A percentile compares a stretch with the other conserved stretches of the same genome.
These are phyloP conservation scores for Heliconius eleuchia DNA, from an alignment of 1,140 invertebrate species.

Conservation along the genomic window DNA sequence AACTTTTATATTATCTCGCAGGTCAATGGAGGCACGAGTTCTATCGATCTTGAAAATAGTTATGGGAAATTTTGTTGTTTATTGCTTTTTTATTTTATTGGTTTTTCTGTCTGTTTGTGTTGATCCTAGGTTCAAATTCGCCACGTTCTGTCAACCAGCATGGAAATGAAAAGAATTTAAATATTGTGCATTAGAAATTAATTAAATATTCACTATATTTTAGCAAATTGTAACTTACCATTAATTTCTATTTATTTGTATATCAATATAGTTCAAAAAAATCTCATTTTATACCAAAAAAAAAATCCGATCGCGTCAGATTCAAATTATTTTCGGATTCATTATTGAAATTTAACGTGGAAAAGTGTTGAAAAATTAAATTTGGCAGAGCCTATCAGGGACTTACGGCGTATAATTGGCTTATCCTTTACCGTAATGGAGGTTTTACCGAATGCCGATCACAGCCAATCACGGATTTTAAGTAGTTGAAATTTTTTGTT, in stretches of 20 bases:
- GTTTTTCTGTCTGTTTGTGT: not conserved
- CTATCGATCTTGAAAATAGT: constrained; percentile 58
- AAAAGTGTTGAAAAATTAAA: constrained; percentile 68
- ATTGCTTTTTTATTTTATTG: constrained; percentile 12
- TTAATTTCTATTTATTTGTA: too few relatives aligned
- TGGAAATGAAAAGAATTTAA: too few relatives aligned
- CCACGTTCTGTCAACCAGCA: too few relatives aligned
- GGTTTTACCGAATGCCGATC: constrained; percentile 45
- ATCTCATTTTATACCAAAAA: too few relatives aligned
- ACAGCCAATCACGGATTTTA: constrained; percentile 47
- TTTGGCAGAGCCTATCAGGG: constrained; percentile 57
- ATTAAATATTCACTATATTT: too few relatives aligned
- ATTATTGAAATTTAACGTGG: constrained; percentile 60
- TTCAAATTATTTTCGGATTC: constrained; percentile 50
- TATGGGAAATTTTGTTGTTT: constrained; percentile 27
- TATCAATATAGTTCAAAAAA: too few relatives aligned
- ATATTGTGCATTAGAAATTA: too few relatives aligned
- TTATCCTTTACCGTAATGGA: constrained; percentile 59
- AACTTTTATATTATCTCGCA: constrained; percentile 76
- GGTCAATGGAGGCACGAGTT: constrained; percentile 56
- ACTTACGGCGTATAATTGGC: constrained; percentile 55
- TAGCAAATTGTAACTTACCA: too few relatives aligned
- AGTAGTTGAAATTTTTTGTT: constrained; percentile 25
- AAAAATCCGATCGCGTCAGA: not conserved
- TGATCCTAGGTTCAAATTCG: not conserved